phyloP scores from a whole-genome alignment of 2,113 vertebrate species.

The Thamnophis sirtalis region DNA sequence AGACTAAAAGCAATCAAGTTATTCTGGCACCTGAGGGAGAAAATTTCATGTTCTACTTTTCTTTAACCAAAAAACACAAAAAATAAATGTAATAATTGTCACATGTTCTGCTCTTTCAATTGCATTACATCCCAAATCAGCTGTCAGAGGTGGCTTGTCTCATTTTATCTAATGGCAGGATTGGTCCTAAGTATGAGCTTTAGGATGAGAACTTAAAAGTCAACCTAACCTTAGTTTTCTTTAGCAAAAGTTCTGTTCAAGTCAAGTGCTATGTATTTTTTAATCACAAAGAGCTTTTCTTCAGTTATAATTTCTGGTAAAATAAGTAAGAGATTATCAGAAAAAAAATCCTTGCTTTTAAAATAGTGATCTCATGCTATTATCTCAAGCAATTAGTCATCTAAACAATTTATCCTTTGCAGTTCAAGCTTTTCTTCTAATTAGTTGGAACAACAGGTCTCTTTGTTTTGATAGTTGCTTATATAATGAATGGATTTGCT shows the following conservation, averaged over 20 bases:
- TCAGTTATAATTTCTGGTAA: constrained; percentile 4
- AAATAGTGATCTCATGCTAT: constrained; percentile 17
- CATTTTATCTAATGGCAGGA: neutral
- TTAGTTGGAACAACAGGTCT: constrained; percentile 41
- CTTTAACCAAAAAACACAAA: neutral
- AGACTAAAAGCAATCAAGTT: neutral
- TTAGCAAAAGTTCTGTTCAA: neutral
- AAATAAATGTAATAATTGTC: neutral
- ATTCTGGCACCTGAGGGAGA: neutral
- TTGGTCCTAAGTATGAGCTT: neutral
- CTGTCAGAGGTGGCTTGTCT: neutral
- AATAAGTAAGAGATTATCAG: neutral
- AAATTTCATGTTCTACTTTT: neutral
- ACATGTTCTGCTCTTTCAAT: neutral
- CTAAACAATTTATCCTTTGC: constrained; percentile 14
- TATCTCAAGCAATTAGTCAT: neutral
- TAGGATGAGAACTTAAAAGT: neutral
- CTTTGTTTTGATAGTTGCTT: constrained; percentile 65
- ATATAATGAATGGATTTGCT: constrained; percentile 48
- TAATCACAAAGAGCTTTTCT: neutral
- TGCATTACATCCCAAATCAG: neutral
- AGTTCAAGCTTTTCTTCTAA: constrained; percentile 25
- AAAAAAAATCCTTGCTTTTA: neutral
- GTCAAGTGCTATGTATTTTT: neutral
- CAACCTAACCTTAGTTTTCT: neutral